A percentile compares a stretch with the other conserved stretches of the same genome.
Evolutionary conservation across 2,888 invertebrate species (phyloP).

Genomic region (Andrena fulva): DNA sequence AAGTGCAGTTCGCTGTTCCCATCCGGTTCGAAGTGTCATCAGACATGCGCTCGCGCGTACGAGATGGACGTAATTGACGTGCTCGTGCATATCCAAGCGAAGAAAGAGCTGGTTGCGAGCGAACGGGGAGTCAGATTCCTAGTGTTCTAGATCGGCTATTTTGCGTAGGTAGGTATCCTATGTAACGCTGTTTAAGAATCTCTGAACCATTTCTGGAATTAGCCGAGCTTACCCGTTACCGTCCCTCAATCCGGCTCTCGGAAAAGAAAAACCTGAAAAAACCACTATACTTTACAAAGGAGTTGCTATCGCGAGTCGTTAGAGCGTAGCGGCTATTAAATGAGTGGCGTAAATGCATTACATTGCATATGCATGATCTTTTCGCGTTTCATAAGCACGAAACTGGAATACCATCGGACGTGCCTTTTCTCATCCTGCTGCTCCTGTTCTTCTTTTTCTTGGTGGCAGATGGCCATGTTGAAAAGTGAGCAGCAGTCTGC

Average conservation of each 20-base stretch:
- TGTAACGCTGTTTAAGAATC: not conserved
- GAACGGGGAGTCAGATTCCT: not conserved
- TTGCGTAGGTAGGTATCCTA: not conserved
- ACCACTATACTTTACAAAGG: slow-evolving; percentile 28
- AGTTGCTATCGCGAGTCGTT: slow-evolving; percentile 51
- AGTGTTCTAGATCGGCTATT: slow-evolving; percentile 11
- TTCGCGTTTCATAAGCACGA: slow-evolving; percentile 43
- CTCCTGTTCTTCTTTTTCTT: too few relatives aligned
- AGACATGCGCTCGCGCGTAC: slow-evolving; percentile 76
- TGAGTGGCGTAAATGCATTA: slow-evolving; percentile 63
- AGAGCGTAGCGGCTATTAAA: slow-evolving; percentile 50
- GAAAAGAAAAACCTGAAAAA: slow-evolving; percentile 35
- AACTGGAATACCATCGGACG: slow-evolving; percentile 38
- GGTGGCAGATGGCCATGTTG: not conserved
- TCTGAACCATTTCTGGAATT: not conserved
- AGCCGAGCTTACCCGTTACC: slow-evolving; percentile 5
- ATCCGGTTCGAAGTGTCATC: slow-evolving; percentile 77
- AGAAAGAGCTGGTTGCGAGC: slow-evolving; percentile 32
- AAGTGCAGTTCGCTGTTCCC: slow-evolving; percentile 82
- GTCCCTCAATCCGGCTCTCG: not conserved
- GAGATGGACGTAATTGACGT: slow-evolving; percentile 74
- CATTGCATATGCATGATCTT: slow-evolving; percentile 65
- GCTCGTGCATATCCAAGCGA: slow-evolving; percentile 51
- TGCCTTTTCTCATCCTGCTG: slow-evolving; percentile 31
- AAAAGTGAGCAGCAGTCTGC: not conserved